phyloP scores from a whole-genome alignment of 2,888 invertebrate genomes.

The Brenthis daphne region DNA sequence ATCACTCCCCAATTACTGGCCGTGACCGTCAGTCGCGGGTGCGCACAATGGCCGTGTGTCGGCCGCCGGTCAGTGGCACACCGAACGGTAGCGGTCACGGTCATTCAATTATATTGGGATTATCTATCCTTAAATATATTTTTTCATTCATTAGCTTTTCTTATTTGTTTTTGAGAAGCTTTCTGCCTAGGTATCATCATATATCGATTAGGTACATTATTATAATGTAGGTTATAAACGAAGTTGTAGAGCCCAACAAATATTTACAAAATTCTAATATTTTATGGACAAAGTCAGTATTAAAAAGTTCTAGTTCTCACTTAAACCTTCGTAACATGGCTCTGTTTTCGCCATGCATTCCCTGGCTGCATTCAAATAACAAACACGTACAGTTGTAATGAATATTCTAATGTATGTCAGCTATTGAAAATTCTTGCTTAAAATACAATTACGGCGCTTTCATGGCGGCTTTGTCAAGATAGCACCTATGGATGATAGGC shows the following conservation, averaged over 20 bases:
- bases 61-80: conserved; percentile 42
- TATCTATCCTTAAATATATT: conserved; percentile 23
- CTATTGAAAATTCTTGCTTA: conserved; percentile 33
- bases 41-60: conserved; percentile 45
- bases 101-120: conserved; percentile 33
- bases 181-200: no score
- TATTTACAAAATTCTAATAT: no score
- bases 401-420: conserved; percentile 35
- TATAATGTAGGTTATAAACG: no score
- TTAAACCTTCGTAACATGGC: background rate
- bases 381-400: conserved; percentile 35
- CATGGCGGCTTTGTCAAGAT: conserved; percentile 39
- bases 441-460: conserved; percentile 44
- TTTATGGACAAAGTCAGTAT: no score
- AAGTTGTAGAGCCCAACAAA: no score
- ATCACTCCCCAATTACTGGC: conserved; percentile 64
- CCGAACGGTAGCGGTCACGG: conserved; percentile 44
- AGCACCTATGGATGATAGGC: conserved; percentile 24
- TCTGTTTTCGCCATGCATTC: conserved; percentile 19
- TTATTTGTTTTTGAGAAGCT: background rate
- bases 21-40: conserved; percentile 50
- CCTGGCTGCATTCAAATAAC: conserved; percentile 23
- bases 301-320: no score
- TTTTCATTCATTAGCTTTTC: background rate
- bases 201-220: no score